These are phyloP conservation scores for Cheilosia vernalis DNA, from an alignment of 2,888 invertebrate species.

Conservation along the genomic window DNA sequence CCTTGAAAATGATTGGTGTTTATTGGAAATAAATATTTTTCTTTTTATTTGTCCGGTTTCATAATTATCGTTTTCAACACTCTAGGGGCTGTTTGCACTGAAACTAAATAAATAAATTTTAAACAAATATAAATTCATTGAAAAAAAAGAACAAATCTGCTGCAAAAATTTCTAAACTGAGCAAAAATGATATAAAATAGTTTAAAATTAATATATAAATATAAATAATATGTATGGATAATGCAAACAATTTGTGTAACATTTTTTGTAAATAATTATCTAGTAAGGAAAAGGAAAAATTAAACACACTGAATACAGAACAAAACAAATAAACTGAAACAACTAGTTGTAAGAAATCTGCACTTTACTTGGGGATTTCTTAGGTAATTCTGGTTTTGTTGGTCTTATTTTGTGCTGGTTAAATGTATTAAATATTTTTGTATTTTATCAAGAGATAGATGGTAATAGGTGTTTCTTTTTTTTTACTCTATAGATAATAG, in stretches of 20 bases:
- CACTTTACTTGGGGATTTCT: constrained; percentile 45
- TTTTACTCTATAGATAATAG: constrained; percentile 10
- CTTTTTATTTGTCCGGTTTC: constrained; percentile 38
- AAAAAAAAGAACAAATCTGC: constrained; percentile 25
- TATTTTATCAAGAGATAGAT: constrained; percentile 46
- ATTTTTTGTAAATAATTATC: constrained; percentile 66
- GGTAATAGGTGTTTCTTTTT: constrained; percentile 40
- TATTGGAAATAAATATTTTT: background rate
- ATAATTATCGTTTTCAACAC: constrained; percentile 26
- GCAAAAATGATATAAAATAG: constrained; percentile 30
- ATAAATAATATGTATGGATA: constrained; percentile 38
- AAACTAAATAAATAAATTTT: constrained; percentile 24
- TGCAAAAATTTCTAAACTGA: constrained; percentile 43
- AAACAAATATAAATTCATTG: constrained; percentile 24
- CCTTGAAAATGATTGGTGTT: constrained; percentile 19
- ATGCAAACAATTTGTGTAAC: constrained; percentile 59
- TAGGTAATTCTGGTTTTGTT: background rate
- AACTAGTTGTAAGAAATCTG: constrained; percentile 53
- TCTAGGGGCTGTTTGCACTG: constrained; percentile 62
- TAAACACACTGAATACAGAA: constrained; percentile 17
- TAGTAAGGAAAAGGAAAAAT: constrained; percentile 38
- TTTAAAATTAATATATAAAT: constrained; percentile 43
- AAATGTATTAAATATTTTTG: constrained; percentile 54
- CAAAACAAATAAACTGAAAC: constrained; percentile 61
- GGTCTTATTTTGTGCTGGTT: constrained; percentile 25